These are phyloP conservation scores for Neuroterus valhalla DNA, from an alignment of 1,140 invertebrate species.

Conservation along the genomic window DNA sequence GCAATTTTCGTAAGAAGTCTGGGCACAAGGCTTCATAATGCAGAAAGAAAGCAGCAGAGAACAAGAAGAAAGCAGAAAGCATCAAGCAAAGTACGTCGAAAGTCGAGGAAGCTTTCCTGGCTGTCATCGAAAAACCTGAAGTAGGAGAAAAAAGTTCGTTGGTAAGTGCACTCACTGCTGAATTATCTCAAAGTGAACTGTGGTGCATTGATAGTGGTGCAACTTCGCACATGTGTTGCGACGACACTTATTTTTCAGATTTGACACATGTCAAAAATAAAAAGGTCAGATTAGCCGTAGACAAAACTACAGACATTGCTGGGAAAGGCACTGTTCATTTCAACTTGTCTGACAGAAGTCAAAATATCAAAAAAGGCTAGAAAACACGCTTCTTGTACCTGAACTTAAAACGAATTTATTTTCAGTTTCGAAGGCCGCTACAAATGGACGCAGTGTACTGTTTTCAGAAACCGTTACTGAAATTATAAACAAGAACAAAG, in stretches of 20 bases:
- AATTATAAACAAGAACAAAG: slow-evolving; percentile 6
- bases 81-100: neutral
- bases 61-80: neutral
- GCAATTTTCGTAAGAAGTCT: too few species aligned
- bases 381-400: slow-evolving; percentile 38
- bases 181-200: slow-evolving; percentile 5
- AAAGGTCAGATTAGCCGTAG: slow-evolving; percentile 33
- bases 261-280: slow-evolving; percentile 6
- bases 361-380: slow-evolving; percentile 21
- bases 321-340: slow-evolving; percentile 33
- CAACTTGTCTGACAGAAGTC: neutral
- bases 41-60: neutral
- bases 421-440: slow-evolving; percentile 29
- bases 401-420: slow-evolving; percentile 39
- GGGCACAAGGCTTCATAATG: neutral
- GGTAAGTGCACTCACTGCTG: slow-evolving; percentile 12
- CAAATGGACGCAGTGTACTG: neutral
- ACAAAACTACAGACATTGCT: slow-evolving; percentile 37
- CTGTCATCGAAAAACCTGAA: neutral
- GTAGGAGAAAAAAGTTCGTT: slow-evolving; percentile 23
- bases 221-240: slow-evolving; percentile 35
- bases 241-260: slow-evolving; percentile 31
- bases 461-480: slow-evolving; percentile 16
- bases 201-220: slow-evolving; percentile 40
- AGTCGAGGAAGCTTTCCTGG: neutral